These are phyloP conservation scores for Eubasilissa regina DNA, from an alignment of 1,140 invertebrate species.

Conservation along the genomic window DNA sequence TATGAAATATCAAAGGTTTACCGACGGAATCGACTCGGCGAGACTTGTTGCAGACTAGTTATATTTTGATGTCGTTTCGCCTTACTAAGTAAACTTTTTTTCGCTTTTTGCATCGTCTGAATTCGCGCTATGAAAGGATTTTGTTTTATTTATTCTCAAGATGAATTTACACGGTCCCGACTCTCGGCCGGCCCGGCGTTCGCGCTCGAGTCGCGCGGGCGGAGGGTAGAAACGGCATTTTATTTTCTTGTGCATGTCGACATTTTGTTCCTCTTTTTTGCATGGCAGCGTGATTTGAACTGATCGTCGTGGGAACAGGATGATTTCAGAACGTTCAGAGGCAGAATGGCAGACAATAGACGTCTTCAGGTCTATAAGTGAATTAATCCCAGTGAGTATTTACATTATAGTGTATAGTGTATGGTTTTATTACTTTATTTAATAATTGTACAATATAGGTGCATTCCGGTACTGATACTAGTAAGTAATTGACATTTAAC, in stretches of 20 bases:
- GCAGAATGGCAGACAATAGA: conserved; percentile 15
- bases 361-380: background rate
- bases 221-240: too few relatives aligned
- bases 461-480: too few relatives aligned
- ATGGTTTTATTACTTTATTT: too few relatives aligned
- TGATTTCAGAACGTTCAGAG: background rate
- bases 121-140: background rate
- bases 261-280: background rate
- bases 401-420: background rate
- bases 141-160: conserved; percentile 22
- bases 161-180: conserved; percentile 1
- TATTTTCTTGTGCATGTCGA: too few relatives aligned
- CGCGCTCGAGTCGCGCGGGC: too few relatives aligned
- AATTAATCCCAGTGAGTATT: background rate
- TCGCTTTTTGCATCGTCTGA: conserved; percentile 20
- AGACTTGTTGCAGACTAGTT: conserved; percentile 15
- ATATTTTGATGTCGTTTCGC: conserved; percentile 28
- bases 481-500: too few relatives aligned
- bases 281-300: background rate
- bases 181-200: too few relatives aligned
- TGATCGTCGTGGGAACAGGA: background rate
- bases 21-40: conserved; percentile 9
- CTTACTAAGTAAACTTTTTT: conserved; percentile 29
- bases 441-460: too few relatives aligned
- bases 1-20: background rate